A percentile compares a stretch with the other conserved stretches of the same genome.
These are phyloP conservation scores for Sthenelais limicola DNA, from an alignment of 2,888 invertebrate species.

Conservation along the genomic window DNA sequence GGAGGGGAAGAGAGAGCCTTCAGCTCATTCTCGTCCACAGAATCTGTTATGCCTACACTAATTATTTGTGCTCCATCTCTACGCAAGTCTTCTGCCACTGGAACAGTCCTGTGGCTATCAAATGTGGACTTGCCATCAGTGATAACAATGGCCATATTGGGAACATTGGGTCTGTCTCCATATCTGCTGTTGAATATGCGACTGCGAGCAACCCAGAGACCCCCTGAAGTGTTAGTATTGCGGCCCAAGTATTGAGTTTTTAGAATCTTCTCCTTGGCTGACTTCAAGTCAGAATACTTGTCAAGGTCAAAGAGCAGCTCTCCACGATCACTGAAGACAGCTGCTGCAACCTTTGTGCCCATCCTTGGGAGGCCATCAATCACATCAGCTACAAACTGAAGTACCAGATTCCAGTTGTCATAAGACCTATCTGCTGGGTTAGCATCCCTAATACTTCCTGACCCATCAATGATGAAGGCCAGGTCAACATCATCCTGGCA, in stretches of 20 bases:
- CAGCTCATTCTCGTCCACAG: not conserved
- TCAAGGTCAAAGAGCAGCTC: not conserved
- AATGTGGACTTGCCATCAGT: not conserved
- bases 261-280: slow-evolving; percentile 8
- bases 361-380: not conserved
- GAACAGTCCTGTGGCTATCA: not conserved
- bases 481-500: slow-evolving; percentile 11
- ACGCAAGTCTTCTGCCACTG: not conserved
- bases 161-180: not conserved
- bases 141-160: not conserved
- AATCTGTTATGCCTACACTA: slow-evolving; percentile 7
- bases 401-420: slow-evolving; percentile 25
- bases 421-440: slow-evolving; percentile 18
- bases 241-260: slow-evolving; percentile 34
- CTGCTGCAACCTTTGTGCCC: slow-evolving; percentile 9
- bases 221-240: slow-evolving; percentile 42
- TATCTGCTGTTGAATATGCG: not conserved
- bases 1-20: not conserved
- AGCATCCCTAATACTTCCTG: slow-evolving; percentile 26
- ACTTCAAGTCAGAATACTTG: not conserved
- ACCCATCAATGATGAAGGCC: slow-evolving; percentile 33
- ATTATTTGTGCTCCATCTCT: not conserved
- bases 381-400: slow-evolving; percentile 5
- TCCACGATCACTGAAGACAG: slow-evolving; percentile 7
- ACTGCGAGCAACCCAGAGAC: not conserved